These are phyloP conservation scores for Ciconia stormi DNA, from an alignment of 2,113 vertebrate genomes.

Conservation along the genomic window DNA sequence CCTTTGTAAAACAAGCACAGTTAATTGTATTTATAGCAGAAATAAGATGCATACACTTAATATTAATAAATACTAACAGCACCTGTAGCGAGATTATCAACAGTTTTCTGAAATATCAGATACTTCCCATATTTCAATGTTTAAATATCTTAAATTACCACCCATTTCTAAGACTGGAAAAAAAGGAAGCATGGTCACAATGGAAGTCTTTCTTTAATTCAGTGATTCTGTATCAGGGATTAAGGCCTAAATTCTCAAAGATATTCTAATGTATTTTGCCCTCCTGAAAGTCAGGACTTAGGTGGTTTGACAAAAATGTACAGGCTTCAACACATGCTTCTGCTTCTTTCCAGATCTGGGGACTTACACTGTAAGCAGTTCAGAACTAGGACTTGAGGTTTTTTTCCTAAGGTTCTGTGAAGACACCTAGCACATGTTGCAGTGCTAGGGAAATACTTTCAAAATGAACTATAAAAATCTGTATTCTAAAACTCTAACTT, in stretches of 20 bases:
- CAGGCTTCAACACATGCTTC: not conserved
- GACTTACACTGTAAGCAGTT: not conserved
- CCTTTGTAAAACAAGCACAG: not conserved
- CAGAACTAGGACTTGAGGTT: not conserved
- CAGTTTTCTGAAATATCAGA: constrained; percentile 39
- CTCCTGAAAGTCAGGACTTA: not conserved
- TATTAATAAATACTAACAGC: not conserved
- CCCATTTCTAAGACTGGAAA: not conserved
- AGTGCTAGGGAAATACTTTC: not conserved
- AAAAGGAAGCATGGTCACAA: not conserved
- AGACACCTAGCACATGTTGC: not conserved
- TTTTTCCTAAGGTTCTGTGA: not conserved
- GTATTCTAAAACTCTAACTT: not conserved
- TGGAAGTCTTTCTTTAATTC: not conserved
- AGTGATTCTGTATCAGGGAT: not conserved
- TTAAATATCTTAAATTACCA: not conserved
- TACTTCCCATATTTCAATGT: not conserved
- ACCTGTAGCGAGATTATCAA: not conserved
- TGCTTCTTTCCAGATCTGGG: not conserved
- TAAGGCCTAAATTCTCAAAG: not conserved
- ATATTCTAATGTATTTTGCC: not conserved
- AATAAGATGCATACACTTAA: not conserved
- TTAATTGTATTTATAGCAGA: not conserved
- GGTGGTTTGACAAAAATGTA: not conserved
- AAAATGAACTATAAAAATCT: not conserved